Evolutionary conservation across 2,797 vertebrate genomes (phyloP), one percentile per base, ranked within the genome.

Genomic region (Chaunax sp.): DNA sequence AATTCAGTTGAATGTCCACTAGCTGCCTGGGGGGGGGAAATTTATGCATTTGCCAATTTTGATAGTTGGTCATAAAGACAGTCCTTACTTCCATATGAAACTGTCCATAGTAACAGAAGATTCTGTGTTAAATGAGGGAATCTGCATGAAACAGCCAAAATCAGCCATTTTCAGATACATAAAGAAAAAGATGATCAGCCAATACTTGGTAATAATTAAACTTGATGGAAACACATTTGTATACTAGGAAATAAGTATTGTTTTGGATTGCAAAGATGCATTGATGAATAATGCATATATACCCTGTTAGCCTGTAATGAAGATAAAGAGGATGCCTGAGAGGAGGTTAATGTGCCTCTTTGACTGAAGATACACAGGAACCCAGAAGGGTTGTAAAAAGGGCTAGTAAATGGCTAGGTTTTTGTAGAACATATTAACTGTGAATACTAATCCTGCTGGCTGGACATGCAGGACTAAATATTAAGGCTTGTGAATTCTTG

Each of bases 321-420:
- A 78, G 82, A 87, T 74, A 67, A 86, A 88, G 76, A 47, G 47
- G 76, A 77, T 57, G 80, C 78, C 64, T 75, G 57, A 71, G 77
- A 77, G 65, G 80, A 89, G 83, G 89, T 89, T 82, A 88, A 85
- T 82, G 89, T 86, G 75, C 81, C 86, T 87, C 89, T 87, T 87
- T 84, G 86, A 80, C 75, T 78, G 75, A 72, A 79, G 69, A 87
- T 85, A 85, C 77, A 89, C 69, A 83, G 69, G 72, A 87, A 87
- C 74, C 71, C 68, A 59, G 51, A 68, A 43, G 82, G 81, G 80
- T 67, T 82, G 62, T 75, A 77, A 86, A 87, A 89, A 88, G 84
- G 84, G 88, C 87, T 89, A 82, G 75, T 76, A 72, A 78, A 70
- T 67, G 69, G 82, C 67, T 80, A 58, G 75, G 69, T 75, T 86